These are phyloP conservation scores for Alcedo atthis DNA, from an alignment of 2,797 vertebrate genomes.

Conservation along the genomic window DNA sequence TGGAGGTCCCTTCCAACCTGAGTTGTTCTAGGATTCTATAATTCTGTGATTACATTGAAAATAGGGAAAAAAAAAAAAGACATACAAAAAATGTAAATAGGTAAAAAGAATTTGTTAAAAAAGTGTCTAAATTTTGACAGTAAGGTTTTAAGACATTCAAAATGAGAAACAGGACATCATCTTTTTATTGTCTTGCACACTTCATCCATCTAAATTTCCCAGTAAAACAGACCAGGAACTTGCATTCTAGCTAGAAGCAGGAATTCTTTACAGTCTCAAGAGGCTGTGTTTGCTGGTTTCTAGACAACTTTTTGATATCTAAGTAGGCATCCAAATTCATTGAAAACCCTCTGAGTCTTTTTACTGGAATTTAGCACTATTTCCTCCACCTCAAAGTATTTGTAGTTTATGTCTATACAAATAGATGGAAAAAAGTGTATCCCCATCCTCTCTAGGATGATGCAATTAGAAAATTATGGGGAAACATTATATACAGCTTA, in stretches of 20 bases:
- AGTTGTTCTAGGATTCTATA: neutral
- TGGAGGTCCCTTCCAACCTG: neutral
- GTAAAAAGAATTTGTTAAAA: neutral
- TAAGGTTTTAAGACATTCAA: neutral
- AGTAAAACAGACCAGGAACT: neutral
- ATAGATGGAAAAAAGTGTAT: neutral
- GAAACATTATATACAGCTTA: neutral
- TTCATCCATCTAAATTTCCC: neutral
- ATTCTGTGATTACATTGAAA: neutral
- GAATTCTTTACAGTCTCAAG: neutral
- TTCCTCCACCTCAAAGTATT: neutral
- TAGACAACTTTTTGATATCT: neutral
- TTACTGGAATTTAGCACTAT: neutral
- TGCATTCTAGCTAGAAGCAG: neutral
- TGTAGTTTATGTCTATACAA: neutral
- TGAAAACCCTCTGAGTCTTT: neutral
- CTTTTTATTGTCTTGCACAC: neutral
- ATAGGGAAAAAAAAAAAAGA: neutral
- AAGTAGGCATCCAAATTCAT: neutral
- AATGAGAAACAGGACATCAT: accelerated
- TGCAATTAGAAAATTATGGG: neutral
- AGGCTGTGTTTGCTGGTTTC: neutral
- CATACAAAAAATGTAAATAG: neutral
- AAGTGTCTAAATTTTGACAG: neutral
- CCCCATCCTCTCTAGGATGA: accelerated